phyloP scores from a whole-genome alignment of 2,888 invertebrate genomes.

The Crepidodera aurea region DNA sequence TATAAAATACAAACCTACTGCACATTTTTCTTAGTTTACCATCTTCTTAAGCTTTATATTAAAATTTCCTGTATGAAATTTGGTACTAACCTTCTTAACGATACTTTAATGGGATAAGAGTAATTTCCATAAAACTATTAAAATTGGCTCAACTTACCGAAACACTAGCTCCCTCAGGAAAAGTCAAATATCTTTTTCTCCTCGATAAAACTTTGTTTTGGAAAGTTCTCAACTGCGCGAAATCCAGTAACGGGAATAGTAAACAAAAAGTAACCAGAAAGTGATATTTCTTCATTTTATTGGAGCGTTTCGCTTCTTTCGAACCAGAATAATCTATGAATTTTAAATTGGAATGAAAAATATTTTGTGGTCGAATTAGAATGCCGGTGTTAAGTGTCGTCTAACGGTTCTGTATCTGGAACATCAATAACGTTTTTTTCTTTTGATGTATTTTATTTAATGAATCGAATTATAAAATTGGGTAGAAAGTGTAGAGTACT shows the following conservation, averaged over 20 bases:
- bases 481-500: too few relatives aligned
- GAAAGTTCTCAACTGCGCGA: conserved; percentile 22
- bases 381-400: background rate
- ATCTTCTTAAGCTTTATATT: too few relatives aligned
- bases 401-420: background rate
- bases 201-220: conserved; percentile 63
- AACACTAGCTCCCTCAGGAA: conserved; percentile 72
- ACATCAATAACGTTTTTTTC: too few relatives aligned
- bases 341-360: conserved; percentile 17
- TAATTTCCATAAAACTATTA: conserved; percentile 6
- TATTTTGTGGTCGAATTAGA: conserved; percentile 10
- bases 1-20: too few relatives aligned
- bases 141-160: conserved; percentile 62
- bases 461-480: too few relatives aligned
- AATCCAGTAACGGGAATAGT: conserved; percentile 19
- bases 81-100: too few relatives aligned
- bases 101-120: too few relatives aligned
- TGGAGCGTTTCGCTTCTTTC: background rate
- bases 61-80: too few relatives aligned
- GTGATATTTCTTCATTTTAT: conserved; percentile 24
- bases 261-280: conserved; percentile 20
- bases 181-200: conserved; percentile 71
- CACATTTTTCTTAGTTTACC: too few relatives aligned
- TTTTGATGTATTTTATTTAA: background rate
- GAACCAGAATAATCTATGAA: conserved; percentile 6